These are phyloP conservation scores for Schizaphis graminum DNA, from an alignment of 2,888 invertebrate genomes.

Conservation along the genomic window DNA sequence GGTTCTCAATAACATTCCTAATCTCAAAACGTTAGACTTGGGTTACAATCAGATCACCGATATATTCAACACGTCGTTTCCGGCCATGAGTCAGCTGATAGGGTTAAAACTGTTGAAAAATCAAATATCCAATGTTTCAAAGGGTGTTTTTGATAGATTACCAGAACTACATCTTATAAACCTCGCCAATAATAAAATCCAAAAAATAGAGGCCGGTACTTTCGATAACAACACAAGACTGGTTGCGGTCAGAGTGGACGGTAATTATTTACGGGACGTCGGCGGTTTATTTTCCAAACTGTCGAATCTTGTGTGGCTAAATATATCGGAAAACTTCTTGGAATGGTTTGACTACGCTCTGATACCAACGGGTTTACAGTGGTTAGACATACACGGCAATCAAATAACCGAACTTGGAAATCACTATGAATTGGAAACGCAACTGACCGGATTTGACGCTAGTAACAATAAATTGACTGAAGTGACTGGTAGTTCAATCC, in stretches of 20 bases:
- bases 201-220: conserved; percentile 82
- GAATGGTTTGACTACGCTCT: conserved; percentile 88
- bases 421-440: conserved; percentile 86
- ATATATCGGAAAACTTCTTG: conserved; percentile 87
- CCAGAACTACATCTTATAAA: conserved; percentile 85
- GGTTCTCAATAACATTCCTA: conserved; percentile 79
- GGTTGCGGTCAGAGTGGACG: conserved; percentile 85
- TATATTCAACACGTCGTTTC: conserved; percentile 85
- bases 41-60: conserved; percentile 87
- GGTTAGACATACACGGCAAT: conserved; percentile 88
- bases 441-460: conserved; percentile 85
- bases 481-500: conserved; percentile 86
- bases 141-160: conserved; percentile 85
- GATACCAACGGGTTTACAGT: conserved; percentile 86
- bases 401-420: conserved; percentile 86
- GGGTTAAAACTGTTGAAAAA: conserved; percentile 88
- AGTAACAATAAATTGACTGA: conserved; percentile 85
- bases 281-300: conserved; percentile 84
- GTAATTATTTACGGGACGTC: conserved; percentile 85
- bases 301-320: conserved; percentile 86
- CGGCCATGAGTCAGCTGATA: conserved; percentile 83
- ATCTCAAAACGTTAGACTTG: conserved; percentile 84
- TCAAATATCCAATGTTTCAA: conserved; percentile 83
- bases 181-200: conserved; percentile 86
- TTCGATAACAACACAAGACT: conserved; percentile 84